phyloP scores from a whole-genome alignment of 1,140 invertebrate species.

The Phthorimaea operculella region DNA sequence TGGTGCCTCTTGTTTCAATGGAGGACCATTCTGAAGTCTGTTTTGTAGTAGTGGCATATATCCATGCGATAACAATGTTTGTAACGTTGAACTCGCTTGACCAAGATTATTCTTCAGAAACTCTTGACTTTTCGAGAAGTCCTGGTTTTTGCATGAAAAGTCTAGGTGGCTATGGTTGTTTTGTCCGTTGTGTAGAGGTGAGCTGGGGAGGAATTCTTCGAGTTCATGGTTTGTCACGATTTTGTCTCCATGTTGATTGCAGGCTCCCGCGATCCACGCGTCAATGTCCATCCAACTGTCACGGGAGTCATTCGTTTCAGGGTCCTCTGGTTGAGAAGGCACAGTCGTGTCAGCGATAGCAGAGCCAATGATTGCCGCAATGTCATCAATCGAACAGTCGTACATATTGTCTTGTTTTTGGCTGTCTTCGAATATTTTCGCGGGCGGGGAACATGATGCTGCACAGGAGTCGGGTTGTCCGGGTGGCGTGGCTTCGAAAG shows the following conservation, averaged over 20 bases:
- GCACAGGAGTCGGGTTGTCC: conserved; percentile 52
- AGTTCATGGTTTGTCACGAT: conserved; percentile 73
- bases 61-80: conserved; percentile 79
- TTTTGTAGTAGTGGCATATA: conserved; percentile 83
- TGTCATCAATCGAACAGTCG: conserved; percentile 82
- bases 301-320: conserved; percentile 73
- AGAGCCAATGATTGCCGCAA: conserved; percentile 87
- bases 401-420: conserved; percentile 67
- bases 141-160: conserved; percentile 53
- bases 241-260: conserved; percentile 71
- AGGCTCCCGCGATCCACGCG: conserved; percentile 83
- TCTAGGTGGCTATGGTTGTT: conserved; percentile 43
- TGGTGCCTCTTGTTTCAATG: conserved; percentile 76
- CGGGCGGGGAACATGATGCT: conserved; percentile 54
- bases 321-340: conserved; percentile 74
- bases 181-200: conserved; percentile 69
- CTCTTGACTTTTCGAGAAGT: conserved; percentile 59
- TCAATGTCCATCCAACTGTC: conserved; percentile 86
- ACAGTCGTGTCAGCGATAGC: conserved; percentile 91
- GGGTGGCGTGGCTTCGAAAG: conserved; percentile 43
- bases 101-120: conserved; percentile 64
- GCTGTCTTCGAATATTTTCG: conserved; percentile 53
- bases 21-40: conserved; percentile 77
- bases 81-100: conserved; percentile 74
- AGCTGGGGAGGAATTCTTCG: conserved; percentile 74